These are phyloP conservation scores for Hetaerina titia DNA, from an alignment of 2,888 invertebrate genomes.

Conservation along the genomic window DNA sequence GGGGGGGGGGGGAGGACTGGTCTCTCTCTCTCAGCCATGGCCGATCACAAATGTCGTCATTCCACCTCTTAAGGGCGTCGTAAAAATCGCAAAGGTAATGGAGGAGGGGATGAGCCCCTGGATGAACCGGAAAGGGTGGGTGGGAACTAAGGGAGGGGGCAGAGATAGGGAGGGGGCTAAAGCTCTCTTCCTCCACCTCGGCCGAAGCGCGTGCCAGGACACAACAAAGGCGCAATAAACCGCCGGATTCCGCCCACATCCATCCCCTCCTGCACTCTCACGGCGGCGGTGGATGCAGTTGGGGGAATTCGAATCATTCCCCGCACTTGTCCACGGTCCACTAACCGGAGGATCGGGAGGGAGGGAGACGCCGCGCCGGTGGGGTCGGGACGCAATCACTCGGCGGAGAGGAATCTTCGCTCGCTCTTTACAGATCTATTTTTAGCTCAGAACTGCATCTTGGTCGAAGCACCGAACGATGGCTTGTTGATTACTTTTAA, in stretches of 20 bases:
- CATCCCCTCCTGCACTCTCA: not conserved
- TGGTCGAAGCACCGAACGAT: not conserved
- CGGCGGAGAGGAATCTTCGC: not conserved
- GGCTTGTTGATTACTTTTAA: too few relatives aligned
- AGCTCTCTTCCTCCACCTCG: not conserved
- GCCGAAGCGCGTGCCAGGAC: not conserved
- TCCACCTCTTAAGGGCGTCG: not conserved
- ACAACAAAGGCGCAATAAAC: constrained; percentile 27
- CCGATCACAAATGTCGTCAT: not conserved
- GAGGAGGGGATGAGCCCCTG: not conserved
- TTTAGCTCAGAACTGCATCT: not conserved
- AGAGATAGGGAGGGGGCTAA: not conserved
- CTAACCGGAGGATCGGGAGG: not conserved
- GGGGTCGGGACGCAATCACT: not conserved
- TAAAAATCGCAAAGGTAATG: not conserved
- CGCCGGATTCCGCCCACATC: not conserved
- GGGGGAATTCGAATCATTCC: not conserved
- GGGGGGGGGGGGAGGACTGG: too few relatives aligned
- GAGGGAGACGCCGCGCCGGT: not conserved
- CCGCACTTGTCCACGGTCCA: not conserved
- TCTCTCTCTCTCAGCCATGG: too few relatives aligned
- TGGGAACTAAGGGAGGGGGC: too few relatives aligned
- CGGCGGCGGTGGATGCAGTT: not conserved
- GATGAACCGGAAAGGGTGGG: too few relatives aligned
- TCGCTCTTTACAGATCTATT: not conserved